Evolutionary conservation across 2,113 vertebrate genomes (phyloP).

Genomic region (Pteropus alecto): DNA sequence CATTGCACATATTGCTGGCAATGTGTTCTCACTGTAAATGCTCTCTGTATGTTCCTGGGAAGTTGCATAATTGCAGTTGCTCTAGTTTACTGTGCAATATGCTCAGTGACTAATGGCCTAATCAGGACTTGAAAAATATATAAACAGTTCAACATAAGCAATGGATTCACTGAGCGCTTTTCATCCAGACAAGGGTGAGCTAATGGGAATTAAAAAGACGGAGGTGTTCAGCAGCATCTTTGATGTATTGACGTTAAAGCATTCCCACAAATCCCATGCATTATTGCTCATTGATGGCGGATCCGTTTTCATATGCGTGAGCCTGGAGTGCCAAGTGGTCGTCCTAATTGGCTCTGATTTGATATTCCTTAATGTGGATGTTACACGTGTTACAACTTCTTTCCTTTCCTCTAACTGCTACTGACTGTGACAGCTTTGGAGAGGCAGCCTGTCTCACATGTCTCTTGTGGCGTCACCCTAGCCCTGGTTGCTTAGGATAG

Average conservation of each 20-base stretch:
- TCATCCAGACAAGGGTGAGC: constrained; percentile 74
- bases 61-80: constrained; percentile 74
- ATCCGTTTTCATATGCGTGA: constrained; percentile 54
- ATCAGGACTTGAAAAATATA: constrained; percentile 80
- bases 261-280: not conserved
- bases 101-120: constrained; percentile 79
- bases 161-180: constrained; percentile 73
- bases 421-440: not conserved
- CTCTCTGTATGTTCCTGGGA: constrained; percentile 36
- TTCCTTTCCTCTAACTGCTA: not conserved
- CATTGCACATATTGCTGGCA: constrained; percentile 25
- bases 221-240: constrained; percentile 64
- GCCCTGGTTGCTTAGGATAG: not conserved
- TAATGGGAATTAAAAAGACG: constrained; percentile 58
- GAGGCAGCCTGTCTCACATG: not conserved
- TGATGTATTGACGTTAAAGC: constrained; percentile 53
- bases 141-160: constrained; percentile 77
- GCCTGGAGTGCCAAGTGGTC: constrained; percentile 40
- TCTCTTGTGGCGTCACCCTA: not conserved
- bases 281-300: constrained; percentile 59
- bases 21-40: constrained; percentile 49
- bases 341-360: constrained; percentile 66
- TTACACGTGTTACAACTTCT: constrained; percentile 4
- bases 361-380: constrained; percentile 54
- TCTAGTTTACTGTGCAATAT: constrained; percentile 68